Evolutionary conservation across 1,140 invertebrate genomes (phyloP).

Genomic region (Bombus confusus): DNA sequence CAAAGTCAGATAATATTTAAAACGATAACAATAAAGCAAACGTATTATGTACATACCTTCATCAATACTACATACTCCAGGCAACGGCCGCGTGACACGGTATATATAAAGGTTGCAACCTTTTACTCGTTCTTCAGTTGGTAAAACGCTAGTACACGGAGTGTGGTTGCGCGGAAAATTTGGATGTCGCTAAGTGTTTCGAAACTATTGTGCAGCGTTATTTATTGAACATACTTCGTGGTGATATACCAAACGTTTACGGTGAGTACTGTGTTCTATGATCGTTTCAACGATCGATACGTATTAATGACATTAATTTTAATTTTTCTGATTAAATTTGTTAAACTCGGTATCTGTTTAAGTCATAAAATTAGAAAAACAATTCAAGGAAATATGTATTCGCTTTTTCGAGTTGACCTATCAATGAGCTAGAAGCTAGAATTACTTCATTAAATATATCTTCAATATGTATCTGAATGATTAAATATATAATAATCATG

Average conservation of each 20-base stretch:
- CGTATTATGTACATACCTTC: constrained; percentile 5
- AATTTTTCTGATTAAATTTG: background rate
- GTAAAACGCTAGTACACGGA: background rate
- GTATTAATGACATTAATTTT: too few species aligned
- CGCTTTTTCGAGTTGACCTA: background rate
- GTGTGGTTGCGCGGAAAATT: background rate
- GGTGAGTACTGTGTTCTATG: background rate
- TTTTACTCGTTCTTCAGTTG: constrained; percentile 17
- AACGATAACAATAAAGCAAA: constrained; percentile 4
- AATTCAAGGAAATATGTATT: background rate
- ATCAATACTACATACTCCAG: constrained; percentile 1
- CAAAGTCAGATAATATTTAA: background rate
- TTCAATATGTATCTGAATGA: too few species aligned
- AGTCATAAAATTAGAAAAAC: background rate
- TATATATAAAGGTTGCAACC: constrained; percentile 10
- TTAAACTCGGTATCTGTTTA: background rate
- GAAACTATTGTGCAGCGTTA: background rate
- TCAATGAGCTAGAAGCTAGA: background rate
- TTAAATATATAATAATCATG: too few species aligned
- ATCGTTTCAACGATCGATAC: background rate
- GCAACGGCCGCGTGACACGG: background rate
- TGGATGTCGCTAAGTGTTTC: background rate
- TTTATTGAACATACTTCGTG: constrained; percentile 1
- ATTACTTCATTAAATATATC: background rate
- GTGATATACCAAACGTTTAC: background rate